Evolutionary conservation across 2,797 vertebrate species (phyloP), one percentile per base, ranked within the genome.

Genomic region (Dryobates pubescens): DNA sequence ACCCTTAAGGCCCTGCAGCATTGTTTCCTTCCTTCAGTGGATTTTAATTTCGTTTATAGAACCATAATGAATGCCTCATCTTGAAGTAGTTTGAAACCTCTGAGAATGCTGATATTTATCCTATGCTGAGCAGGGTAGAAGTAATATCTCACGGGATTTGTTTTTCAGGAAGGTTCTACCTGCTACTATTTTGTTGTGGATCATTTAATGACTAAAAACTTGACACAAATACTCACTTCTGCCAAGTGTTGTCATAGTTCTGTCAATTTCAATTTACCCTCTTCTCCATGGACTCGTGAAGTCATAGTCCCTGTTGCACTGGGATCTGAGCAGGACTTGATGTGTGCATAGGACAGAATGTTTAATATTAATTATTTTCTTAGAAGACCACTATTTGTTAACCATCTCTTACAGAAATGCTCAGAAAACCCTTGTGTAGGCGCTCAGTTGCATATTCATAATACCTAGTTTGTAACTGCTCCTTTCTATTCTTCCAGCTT

Each of bases 391-490:
- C 7, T 62, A 26, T 58, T 87, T 8, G 0, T 83, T 80, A 47
- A 22, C 53, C 24, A 9, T 47, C 51, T 82, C 34, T 13, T 72
- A 18, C 30, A 43, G n/a, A 57, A 45, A 6, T 2, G 2, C 36
- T 74, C 36, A 43, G 51, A 32, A 54, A 36, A 20, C 51, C 57
- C 61, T 18, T 32, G n/a, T 49, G 41, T 26, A 47, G 18, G 3
- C 61, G 22, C 80, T 70, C 36, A 5, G 1, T 38, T 72, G n/a
- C 34, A 6, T 0, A 0, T 17, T n/a, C 1, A 0, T 18, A 81
- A 9, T 53, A 53, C 7, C n/a, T 27, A 22, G 12, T 56, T 58
- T 62, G 24, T 24, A 51, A 27, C 65, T 68, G 3, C 26, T 88
- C 43, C 65, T 45, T 77, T 83, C 30, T 57, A 0, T 91, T 77